Percentiles rank a stretch among this genome's conserved stretches.
These are phyloP conservation scores for Scomber japonicus DNA, from an alignment of 2,113 vertebrate genomes.

Conservation along the genomic window DNA sequence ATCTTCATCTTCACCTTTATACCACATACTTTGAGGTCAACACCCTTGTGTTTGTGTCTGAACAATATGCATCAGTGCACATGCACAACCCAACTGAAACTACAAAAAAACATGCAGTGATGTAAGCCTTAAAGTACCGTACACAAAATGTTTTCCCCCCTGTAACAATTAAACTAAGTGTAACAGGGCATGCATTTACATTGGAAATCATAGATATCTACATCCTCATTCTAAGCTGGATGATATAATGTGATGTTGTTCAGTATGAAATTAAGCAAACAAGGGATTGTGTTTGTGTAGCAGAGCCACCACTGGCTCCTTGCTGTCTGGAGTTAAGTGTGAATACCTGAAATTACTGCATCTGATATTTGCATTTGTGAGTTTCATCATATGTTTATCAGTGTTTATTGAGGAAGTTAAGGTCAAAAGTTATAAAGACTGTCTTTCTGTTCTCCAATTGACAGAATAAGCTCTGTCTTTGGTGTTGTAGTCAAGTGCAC, in stretches of 20 bases:
- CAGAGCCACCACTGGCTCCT: not conserved
- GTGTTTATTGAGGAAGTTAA: slow-evolving; percentile 51
- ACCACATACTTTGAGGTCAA: slow-evolving; percentile 44
- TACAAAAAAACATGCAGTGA: not conserved
- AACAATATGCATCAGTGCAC: not conserved
- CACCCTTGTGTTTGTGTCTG: not conserved
- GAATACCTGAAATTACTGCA: slow-evolving; percentile 1
- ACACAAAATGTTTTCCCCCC: not conserved
- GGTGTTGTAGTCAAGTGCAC: not conserved
- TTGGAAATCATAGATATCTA: not conserved
- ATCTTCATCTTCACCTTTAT: slow-evolving; percentile 62
- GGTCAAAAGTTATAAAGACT: not conserved
- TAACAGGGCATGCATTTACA: not conserved
- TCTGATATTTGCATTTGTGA: slow-evolving; percentile 50
- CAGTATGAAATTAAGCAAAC: not conserved
- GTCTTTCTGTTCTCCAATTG: not conserved
- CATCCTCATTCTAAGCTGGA: not conserved
- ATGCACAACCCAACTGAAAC: slow-evolving; percentile 43
- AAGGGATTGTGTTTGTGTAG: slow-evolving; percentile 6
- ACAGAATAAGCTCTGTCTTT: slow-evolving; percentile 7
- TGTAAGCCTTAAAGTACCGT: not conserved
- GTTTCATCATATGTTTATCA: slow-evolving; percentile 41
- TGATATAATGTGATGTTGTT: slow-evolving; percentile 7
- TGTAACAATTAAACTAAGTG: not conserved
- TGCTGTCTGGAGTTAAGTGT: not conserved